Evolutionary conservation across 2,797 vertebrate genomes (phyloP), one percentile per base, ranked within the genome.

Genomic region (Apogon talboti): DNA sequence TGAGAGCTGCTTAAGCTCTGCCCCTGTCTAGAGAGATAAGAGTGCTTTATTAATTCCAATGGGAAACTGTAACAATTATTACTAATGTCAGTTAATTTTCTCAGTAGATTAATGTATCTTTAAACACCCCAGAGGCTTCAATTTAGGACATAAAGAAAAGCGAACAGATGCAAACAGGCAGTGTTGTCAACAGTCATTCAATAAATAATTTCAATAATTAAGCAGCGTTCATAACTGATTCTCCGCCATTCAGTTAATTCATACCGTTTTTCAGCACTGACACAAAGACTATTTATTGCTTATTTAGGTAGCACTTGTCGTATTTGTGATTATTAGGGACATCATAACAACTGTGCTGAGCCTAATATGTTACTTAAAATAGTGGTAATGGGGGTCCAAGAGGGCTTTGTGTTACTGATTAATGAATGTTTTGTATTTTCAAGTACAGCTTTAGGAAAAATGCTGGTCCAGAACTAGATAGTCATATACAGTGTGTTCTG

Each of bases 281-380:
- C 33, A 1, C 33, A 35, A 35, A 35, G 7, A 35, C 7, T 10
- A 3, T 10, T 1, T 35, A 35, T 10, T 1, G 8, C 10, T 35
- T 10, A 35, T 35, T 9, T 8, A 35, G 33, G 9, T 58, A 24
- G 38, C 15, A 14, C 6, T 24, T 28, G 28, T 69, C 43, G 13
- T 16, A 38, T 53, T 52, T 71, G 69, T 69, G 28, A 40, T 73
- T 30, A 37, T 51, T 60, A 67, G 64, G 44, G 38, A 42, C n/a
- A 7, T 30, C 45, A 13, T 59, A 41, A 46, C 62, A 63, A 63
- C 35, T 50, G 50, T 33, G 51, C 64, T 35, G 50, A 56, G 6
- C 60, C 16, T 69, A 48, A 55, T 18, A 10, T 44, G 42, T 64
- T 8, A 21, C 33, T 67, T 38, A 8, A 7, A 28, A 33, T 35